Base-by-base conservation (phyloP, 2,888 invertebrate genomes). In the Drosophila kanekoi region DNA sequence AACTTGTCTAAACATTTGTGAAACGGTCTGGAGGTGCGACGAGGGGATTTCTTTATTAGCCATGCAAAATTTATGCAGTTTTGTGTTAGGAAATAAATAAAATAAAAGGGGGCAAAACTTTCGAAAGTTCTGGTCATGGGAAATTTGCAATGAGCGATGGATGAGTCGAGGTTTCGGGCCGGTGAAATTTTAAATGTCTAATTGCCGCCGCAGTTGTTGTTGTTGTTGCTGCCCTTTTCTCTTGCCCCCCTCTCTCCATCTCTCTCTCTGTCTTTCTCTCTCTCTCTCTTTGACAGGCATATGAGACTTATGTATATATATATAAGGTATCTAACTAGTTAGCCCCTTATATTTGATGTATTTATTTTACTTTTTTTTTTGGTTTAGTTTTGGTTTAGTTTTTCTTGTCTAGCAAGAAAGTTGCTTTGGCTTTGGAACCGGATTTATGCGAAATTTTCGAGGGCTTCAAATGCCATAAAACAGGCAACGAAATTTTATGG, bases 41-140 rank as follows among this genome's bases (percentile, higher is more conserved):
- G 35, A 10, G 35, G 35, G 35, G 11, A 28, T 35, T 35, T 4
- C 6, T 72, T 44, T 72, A 74, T 77, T 74, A 80, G 73, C 72
- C 68, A 72, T 81, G 75, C 79, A 64, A 83, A 83, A 85, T 86
- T 87, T 85, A 86, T 87, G 81, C 82, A 82, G 48, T 72, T 72
- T 65, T 63, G 53, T 68, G 58, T 37, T 16, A 38, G 44, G 18
- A 48, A n/a, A 47, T 37, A n/a, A n/a, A 28, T 33, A 45, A 47
- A 32, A 58, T 8, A 14, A 14, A 52, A 40, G 61, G 43, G 61
- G 47, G 9, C 49, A 47, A 64, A 70, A 82, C 80, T 84, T 83
- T 83, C 84, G 83, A 83, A 82, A 82, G 77, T 81, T 83, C 75
- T 80, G 47, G 72, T 64, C 83, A 79, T 83, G 81, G 81, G 81